Evolutionary conservation across 2,113 vertebrate species (phyloP).

Genomic region (Ramphastos sulfuratus): DNA sequence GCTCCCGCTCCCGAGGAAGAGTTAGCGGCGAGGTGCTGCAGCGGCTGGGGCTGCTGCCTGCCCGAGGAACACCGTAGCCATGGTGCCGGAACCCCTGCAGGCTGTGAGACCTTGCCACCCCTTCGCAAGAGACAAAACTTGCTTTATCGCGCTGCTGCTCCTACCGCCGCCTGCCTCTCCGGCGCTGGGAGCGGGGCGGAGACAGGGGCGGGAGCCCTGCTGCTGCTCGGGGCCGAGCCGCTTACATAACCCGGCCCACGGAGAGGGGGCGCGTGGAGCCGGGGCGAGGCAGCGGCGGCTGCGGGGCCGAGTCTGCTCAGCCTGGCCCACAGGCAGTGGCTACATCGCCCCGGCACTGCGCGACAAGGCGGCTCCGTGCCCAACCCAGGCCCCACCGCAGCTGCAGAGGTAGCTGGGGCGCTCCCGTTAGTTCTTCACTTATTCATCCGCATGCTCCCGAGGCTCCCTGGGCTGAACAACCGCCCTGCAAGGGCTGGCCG

Average conservation of each 20-base stretch:
- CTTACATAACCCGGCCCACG: not conserved
- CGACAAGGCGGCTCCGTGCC: no score
- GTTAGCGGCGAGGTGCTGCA: not conserved
- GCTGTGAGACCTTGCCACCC: not conserved
- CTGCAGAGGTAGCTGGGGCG: not conserved
- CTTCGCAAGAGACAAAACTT: not conserved
- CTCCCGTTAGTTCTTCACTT: not conserved
- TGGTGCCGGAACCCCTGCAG: not conserved
- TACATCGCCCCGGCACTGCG: no score
- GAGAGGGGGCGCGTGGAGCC: not conserved
- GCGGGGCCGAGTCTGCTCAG: not conserved
- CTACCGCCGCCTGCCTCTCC: not conserved
- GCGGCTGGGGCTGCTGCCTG: not conserved
- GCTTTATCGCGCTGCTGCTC: not conserved
- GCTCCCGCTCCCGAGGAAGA: not conserved
- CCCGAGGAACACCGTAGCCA: not conserved
- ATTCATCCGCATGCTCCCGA: fast-evolving
- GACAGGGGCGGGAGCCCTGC: not conserved
- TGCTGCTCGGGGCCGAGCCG: not conserved
- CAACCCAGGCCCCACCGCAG: no score
- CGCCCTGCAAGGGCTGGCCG: no score
- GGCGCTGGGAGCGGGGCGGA: not conserved
- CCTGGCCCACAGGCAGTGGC: fast-evolving
- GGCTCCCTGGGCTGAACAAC: not conserved
- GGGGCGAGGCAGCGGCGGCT: not conserved